These are phyloP conservation scores for Myzus persicae DNA, from an alignment of 1,140 invertebrate species.

Conservation along the genomic window DNA sequence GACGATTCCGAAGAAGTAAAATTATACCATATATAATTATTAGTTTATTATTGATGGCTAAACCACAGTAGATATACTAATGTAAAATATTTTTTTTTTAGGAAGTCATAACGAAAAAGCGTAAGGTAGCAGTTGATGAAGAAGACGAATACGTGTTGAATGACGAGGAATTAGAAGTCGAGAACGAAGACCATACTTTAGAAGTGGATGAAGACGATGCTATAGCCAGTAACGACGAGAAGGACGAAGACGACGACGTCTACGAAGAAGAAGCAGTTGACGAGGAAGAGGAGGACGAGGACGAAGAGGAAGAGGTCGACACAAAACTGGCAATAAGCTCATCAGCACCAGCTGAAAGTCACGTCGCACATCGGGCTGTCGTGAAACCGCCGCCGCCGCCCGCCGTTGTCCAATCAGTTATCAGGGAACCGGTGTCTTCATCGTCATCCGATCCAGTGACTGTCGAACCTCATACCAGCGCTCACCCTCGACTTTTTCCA, in stretches of 20 bases:
- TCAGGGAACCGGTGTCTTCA: conserved; percentile 63
- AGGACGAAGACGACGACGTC: conserved; percentile 59
- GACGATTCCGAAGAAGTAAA: conserved; percentile 74
- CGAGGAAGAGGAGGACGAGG: not conserved
- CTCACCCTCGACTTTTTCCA: not conserved
- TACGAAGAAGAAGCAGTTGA: not conserved
- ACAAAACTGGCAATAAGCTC: not conserved
- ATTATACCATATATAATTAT: conserved; percentile 54
- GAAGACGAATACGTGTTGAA: conserved; percentile 63
- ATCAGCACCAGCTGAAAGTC: not conserved
- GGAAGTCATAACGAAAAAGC: conserved; percentile 39
- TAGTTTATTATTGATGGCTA: not conserved
- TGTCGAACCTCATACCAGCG: not conserved
- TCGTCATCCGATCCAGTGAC: not conserved
- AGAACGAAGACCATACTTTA: conserved; percentile 61
- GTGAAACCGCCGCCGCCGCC: not conserved
- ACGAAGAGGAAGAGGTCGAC: not conserved
- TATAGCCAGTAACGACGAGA: conserved; percentile 62
- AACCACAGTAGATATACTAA: not conserved
- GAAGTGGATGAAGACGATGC: conserved; percentile 63
- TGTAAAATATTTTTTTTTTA: conserved; percentile 5
- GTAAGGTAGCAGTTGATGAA: conserved; percentile 62
- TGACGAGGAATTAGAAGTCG: conserved; percentile 58
- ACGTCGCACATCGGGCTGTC: not conserved
- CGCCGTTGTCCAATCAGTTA: conserved; percentile 61